These are phyloP conservation scores for Xylota sylvarum DNA, from an alignment of 2,888 invertebrate species.

Conservation along the genomic window DNA sequence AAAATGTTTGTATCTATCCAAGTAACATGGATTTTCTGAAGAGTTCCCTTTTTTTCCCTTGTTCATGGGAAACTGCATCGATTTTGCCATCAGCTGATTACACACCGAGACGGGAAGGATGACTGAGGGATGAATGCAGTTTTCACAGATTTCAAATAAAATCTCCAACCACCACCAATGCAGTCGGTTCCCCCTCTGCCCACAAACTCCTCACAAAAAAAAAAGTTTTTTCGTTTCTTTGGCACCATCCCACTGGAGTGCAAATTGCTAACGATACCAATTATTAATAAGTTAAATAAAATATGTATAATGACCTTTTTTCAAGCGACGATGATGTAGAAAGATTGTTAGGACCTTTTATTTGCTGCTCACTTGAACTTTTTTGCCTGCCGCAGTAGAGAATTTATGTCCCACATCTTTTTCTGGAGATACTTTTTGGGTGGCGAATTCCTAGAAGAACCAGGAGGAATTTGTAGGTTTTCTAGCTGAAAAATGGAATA, in stretches of 20 bases:
- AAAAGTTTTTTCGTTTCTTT: background rate
- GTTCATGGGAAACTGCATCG: conserved; percentile 56
- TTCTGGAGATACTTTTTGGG: conserved; percentile 9
- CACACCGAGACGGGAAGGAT: conserved; percentile 48
- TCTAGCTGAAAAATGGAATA: conserved; percentile 1
- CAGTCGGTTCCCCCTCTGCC: conserved; percentile 26
- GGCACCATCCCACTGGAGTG: conserved; percentile 5
- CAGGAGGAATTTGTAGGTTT: background rate
- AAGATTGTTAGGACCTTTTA: conserved; percentile 40
- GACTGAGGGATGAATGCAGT: conserved; percentile 59
- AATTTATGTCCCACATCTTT: conserved; percentile 43
- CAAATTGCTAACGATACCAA: conserved; percentile 27
- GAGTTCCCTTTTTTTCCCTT: conserved; percentile 8
- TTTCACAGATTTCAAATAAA: conserved; percentile 62
- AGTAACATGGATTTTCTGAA: conserved; percentile 32
- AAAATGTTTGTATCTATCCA: conserved; percentile 63
- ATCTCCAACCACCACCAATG: conserved; percentile 40
- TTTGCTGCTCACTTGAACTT: conserved; percentile 35
- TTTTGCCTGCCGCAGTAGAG: conserved; percentile 15
- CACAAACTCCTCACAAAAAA: conserved; percentile 3
- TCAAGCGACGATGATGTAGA: conserved; percentile 10
- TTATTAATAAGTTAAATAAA: conserved; percentile 37
- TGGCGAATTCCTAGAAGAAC: background rate
- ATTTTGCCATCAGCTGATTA: conserved; percentile 74
- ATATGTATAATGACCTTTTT: conserved; percentile 59